These are phyloP conservation scores for Pangasianodon hypophthalmus DNA, from an alignment of 2,113 vertebrate genomes.

Conservation along the genomic window DNA sequence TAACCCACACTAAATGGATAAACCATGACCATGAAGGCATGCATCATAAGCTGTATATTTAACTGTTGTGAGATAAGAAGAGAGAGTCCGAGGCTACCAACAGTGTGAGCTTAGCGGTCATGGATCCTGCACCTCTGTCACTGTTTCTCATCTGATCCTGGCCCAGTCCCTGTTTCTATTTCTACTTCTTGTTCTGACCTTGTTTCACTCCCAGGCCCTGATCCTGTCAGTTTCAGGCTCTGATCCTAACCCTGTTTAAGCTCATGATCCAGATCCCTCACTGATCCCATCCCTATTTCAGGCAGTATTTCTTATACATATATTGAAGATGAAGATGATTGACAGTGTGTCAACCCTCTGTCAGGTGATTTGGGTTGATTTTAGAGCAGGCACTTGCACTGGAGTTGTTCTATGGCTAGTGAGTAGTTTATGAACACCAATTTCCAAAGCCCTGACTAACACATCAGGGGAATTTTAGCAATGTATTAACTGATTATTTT, in stretches of 20 bases:
- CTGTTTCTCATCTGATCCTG: not conserved
- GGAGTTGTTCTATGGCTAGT: not conserved
- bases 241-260: not conserved
- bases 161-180: not conserved
- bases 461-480: not conserved
- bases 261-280: not conserved
- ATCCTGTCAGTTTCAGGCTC: not conserved
- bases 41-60: not conserved
- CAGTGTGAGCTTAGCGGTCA: not conserved
- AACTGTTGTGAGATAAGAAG: not conserved
- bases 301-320: not conserved
- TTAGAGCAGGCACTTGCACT: not conserved
- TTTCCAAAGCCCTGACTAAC: not conserved
- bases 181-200: conserved; percentile 5
- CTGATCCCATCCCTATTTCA: not conserved
- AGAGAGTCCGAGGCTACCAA: not conserved
- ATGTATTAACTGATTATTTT: not conserved
- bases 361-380: not conserved
- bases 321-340: not conserved
- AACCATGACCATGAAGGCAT: not conserved
- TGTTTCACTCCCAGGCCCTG: conserved; percentile 1
- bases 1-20: not conserved
- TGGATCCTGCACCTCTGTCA: not conserved
- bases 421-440: not conserved
- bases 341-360: not conserved